A percentile compares a stretch with the other conserved stretches of the same genome.
Conservation (phyloP, 2,797 vertebrate genomes). For the Corythornis leucogaster region DNA sequence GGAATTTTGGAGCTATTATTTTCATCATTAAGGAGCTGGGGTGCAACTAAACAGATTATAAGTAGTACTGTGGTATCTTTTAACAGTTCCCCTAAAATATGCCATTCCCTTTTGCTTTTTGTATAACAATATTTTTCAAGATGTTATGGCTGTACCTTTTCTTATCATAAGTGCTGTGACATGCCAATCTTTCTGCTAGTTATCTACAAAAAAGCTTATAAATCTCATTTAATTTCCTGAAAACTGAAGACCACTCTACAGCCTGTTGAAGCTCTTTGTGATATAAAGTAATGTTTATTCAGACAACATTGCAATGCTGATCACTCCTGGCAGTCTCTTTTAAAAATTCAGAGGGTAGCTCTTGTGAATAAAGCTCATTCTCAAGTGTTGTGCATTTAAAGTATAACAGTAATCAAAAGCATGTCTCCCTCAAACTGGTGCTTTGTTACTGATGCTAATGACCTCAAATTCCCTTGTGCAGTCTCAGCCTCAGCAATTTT, state of each 20-base stretch:
- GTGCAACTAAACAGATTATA: background rate
- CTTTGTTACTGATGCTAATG: background rate
- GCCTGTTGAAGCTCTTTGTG: background rate
- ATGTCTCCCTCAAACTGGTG: background rate
- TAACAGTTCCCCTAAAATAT: background rate
- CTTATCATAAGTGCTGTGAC: background rate
- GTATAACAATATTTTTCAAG: background rate
- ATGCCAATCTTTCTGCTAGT: background rate
- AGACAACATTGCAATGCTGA: background rate
- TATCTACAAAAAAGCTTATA: background rate
- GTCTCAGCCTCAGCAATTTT: background rate
- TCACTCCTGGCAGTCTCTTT: background rate
- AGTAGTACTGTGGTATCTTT: background rate
- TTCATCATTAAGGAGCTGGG: background rate
- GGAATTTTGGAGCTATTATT: background rate
- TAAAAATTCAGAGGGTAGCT: background rate
- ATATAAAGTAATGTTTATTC: background rate
- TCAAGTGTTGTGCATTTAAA: background rate
- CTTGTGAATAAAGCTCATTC: background rate
- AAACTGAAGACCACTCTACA: background rate
- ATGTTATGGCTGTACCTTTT: rapidly evolving
- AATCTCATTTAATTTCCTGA: background rate
- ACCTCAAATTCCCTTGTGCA: background rate
- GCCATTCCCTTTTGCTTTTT: background rate
- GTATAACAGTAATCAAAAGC: background rate